A percentile compares a stretch with the other conserved stretches of the same genome.
Conservation (phyloP, 2,888 invertebrate genomes). For the Apoda limacodes region DNA sequence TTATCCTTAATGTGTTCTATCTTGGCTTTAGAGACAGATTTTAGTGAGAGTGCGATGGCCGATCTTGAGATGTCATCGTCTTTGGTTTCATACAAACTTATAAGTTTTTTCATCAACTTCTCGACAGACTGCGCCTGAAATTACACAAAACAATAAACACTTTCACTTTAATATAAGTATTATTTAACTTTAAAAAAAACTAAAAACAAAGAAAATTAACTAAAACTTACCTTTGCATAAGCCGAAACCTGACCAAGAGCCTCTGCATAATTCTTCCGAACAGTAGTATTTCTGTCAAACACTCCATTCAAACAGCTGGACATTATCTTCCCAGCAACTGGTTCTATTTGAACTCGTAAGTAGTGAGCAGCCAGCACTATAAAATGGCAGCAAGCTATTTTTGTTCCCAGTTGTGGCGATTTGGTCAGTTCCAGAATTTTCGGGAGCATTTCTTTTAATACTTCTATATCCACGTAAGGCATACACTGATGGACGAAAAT, state of each 20-base stretch:
- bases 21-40: slow-evolving; percentile 85
- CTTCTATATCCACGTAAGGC: slow-evolving; percentile 80
- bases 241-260: slow-evolving; percentile 88
- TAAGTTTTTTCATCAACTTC: slow-evolving; percentile 68
- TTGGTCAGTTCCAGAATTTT: slow-evolving; percentile 85
- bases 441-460: slow-evolving; percentile 84
- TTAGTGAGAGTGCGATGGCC: slow-evolving; percentile 80
- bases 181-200: neutral
- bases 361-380: slow-evolving; percentile 75
- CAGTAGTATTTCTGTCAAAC: slow-evolving; percentile 84
- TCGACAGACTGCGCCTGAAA: slow-evolving; percentile 61
- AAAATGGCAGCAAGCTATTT: slow-evolving; percentile 85
- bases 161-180: too few species aligned
- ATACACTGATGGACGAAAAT: too few species aligned
- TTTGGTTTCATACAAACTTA: slow-evolving; percentile 63
- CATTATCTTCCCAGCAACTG: slow-evolving; percentile 70
- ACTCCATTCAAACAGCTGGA: slow-evolving; percentile 77
- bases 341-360: slow-evolving; percentile 64
- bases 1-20: slow-evolving; percentile 85
- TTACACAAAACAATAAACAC: too few species aligned
- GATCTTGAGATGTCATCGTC: slow-evolving; percentile 80
- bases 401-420: slow-evolving; percentile 86
- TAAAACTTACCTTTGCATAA: slow-evolving; percentile 76
- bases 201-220: neutral
- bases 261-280: slow-evolving; percentile 85